Conservation (phyloP, 2,113 vertebrate species). For the Eleginops maclovinus region DNA sequence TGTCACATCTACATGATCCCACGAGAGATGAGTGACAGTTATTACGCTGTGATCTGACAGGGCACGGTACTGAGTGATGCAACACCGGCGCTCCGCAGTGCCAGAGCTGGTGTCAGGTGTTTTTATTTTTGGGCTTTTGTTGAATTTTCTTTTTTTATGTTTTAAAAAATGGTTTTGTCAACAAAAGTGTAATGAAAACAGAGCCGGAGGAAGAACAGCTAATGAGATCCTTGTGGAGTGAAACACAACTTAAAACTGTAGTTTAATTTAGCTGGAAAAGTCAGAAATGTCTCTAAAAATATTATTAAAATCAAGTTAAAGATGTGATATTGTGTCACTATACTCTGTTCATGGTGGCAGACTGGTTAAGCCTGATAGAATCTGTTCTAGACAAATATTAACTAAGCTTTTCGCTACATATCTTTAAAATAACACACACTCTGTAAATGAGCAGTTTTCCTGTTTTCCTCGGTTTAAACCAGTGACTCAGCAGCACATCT, state of each 20-base stretch:
- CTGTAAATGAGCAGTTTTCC: constrained; percentile 8
- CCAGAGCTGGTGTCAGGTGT: constrained; percentile 49
- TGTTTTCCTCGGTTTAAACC: neutral
- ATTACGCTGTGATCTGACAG: constrained; percentile 62
- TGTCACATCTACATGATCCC: constrained; percentile 44
- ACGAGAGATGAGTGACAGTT: constrained; percentile 68
- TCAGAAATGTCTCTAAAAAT: neutral
- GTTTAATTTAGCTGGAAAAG: neutral
- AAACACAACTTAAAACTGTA: neutral
- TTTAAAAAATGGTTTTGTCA: constrained; percentile 30
- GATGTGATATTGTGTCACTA: neutral
- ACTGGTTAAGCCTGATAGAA: neutral
- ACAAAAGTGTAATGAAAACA: constrained; percentile 33
- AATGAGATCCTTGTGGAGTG: constrained; percentile 4
- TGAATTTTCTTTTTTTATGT: constrained; percentile 17
- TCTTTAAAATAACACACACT: neutral
- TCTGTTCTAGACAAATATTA: neutral
- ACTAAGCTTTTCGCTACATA: neutral
- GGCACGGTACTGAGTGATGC: constrained; percentile 35
- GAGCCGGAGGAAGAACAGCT: neutral
- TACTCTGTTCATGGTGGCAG: neutral
- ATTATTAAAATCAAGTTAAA: neutral
- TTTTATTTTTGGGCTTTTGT: constrained; percentile 8
- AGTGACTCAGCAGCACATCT: constrained; percentile 30
- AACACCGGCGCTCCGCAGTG: constrained; percentile 27